Percentiles rank a stretch among this genome's conserved stretches.
Evolutionary conservation across 2,113 vertebrate genomes (phyloP).

Genomic region (Labrus mixtus): DNA sequence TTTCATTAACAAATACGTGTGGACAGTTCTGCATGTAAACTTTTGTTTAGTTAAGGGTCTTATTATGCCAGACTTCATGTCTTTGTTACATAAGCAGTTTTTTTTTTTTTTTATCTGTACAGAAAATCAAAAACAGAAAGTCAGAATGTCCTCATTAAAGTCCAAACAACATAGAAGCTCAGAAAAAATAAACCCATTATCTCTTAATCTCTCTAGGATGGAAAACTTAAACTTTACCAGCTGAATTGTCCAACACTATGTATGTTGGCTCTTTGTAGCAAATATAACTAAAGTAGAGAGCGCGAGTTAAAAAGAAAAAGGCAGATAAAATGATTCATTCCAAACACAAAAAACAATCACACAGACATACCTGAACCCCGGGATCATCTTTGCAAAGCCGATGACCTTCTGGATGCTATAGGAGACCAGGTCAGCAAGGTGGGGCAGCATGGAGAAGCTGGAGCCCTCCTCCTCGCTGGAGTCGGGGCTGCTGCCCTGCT

Average conservation of each 20-base stretch:
- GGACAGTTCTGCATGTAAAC: not conserved
- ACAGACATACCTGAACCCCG: constrained; percentile 91
- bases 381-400: constrained; percentile 98
- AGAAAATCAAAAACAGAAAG: not conserved
- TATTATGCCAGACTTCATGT: not conserved
- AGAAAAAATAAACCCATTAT: not conserved
- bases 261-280: too few relatives aligned
- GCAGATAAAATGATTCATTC: not conserved
- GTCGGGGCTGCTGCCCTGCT: constrained; percentile 83
- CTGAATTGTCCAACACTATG: too few relatives aligned
- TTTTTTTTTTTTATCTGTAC: not conserved
- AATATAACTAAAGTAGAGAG: too few relatives aligned
- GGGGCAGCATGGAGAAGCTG: constrained; percentile 93
- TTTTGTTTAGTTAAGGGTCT: too few relatives aligned
- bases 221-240: too few relatives aligned
- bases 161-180: not conserved
- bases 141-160: not conserved
- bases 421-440: constrained; percentile 95
- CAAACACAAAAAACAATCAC: not conserved
- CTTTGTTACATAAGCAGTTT: not conserved
- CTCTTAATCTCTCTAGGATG: too few relatives aligned
- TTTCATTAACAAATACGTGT: constrained; percentile 42
- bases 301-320: too few relatives aligned
- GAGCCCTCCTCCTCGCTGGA: constrained; percentile 81
- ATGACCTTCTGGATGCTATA: constrained; percentile 99